These are phyloP conservation scores for Kuschelorhynchus macadamiae DNA, from an alignment of 2,888 invertebrate species.

Conservation along the genomic window DNA sequence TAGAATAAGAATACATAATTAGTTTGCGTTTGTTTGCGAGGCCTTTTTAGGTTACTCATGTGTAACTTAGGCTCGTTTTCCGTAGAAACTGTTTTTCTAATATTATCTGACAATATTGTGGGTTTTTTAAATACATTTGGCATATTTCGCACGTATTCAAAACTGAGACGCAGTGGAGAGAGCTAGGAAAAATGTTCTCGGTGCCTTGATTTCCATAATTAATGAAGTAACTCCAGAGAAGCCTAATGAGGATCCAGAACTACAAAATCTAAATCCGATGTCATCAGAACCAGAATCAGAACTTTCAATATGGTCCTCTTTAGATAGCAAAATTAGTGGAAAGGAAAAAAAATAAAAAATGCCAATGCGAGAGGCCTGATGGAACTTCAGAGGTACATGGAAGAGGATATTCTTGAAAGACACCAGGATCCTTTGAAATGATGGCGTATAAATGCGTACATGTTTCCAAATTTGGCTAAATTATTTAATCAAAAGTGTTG, in stretches of 20 bases:
- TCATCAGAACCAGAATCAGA: slow-evolving; percentile 5
- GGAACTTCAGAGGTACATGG: slow-evolving; percentile 48
- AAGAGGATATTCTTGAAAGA: neutral
- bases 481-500: too few species aligned
- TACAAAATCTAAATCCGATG: neutral
- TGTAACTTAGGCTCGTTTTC: too few species aligned
- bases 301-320: slow-evolving; percentile 10
- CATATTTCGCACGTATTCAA: too few species aligned
- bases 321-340: slow-evolving; percentile 9
- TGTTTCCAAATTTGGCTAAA: too few species aligned
- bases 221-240: neutral
- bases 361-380: slow-evolving; percentile 15
- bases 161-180: slow-evolving; percentile 37
- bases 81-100: too few species aligned
- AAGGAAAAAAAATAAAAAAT: slow-evolving; percentile 32
- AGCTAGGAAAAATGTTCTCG: neutral
- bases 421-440: too few species aligned
- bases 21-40: too few species aligned
- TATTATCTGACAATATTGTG: too few species aligned
- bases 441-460: too few species aligned
- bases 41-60: too few species aligned
- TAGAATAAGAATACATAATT: too few species aligned
- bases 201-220: neutral
- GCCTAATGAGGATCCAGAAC: neutral
- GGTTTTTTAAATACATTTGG: too few species aligned